Evolutionary conservation across 2,113 vertebrate species (phyloP), one percentile per base, ranked within the genome.

Genomic region (Epinephelus lanceolatus): DNA sequence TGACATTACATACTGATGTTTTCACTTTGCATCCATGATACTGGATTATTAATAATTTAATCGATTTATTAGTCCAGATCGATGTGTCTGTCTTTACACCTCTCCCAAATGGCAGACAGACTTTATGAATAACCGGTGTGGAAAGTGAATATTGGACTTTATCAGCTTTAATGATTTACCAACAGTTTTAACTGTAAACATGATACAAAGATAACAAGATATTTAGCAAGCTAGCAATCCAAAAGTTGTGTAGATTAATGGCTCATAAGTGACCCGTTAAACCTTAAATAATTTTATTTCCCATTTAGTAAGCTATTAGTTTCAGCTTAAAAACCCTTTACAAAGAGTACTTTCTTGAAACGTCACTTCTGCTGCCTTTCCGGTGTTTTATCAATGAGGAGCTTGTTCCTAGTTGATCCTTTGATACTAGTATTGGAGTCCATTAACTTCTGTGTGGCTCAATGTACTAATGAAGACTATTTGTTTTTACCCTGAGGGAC

Each of bases 361-460:
- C 45, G 3, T 23, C 72, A 18, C 76, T 76, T 66, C 53, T 79
- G 65, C 77, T 89, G 87, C 79, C 72, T 84, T 78, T 80, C 19
- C 52, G 65, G 25, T 78, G 6, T 40, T 70, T 71, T 60, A 10
- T 37, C 56, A 19, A 6, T 13, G 2, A 57, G 37, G 37, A 56
- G 1, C 49, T 30, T 37, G 55, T 63, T 67, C 23, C 18, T 40
- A 21, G 42, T 12, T 53, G 21, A 25, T 15, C 3, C 56, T 75
- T 71, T 51, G 42, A 70, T 63, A 27, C 25, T 33, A 55, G n/a
- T 30, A 33, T 65, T 17, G 23, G 14, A 56, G 70, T 61, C 30
- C 1, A 2, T 62, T 78, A 2, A 60, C 52, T 27, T 57, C 37
- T 4, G 2, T 6, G 0, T 23, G 15, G 6, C 37, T 70, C 33